Base-by-base conservation (phyloP, 1,140 invertebrate genomes). In the Lepidurus packardi region DNA sequence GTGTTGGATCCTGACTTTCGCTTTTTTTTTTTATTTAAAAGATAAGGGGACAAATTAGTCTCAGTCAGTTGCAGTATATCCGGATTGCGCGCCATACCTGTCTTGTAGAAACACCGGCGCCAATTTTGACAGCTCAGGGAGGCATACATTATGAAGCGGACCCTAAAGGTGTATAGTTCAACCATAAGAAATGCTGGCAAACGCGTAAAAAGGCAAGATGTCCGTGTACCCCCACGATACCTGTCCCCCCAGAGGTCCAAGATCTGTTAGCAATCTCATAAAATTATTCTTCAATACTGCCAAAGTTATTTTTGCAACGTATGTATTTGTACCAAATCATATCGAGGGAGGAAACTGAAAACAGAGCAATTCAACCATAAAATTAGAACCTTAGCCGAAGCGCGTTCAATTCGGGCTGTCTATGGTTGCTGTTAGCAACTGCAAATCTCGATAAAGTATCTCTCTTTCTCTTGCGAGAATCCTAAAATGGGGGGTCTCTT, bases 161-260 rank as follows among this genome's bases (percentile, higher is more conserved):
- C 53, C 53, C 53, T 13, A 65, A 65, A 65, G 53, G 53, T 65
- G 53, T 65, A 65, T 21, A 65, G 53, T 21, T 65, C 21, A 11
- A n/a, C 53, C 53, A 65, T 65, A 65, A 65, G 53, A 65, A n/a
- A 65, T 9, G 7, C 53, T 65, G 53, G 53, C 53, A 65, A 65
- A 65, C 13, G 53, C 21, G 53, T 65, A 65, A 65, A 65, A 34
- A 34, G 13, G 53, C 16, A 65, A 65, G 53, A 7, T 16, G 8
- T 1, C 9, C 7, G 8, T 9, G 8, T 9, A 0, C 6, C 13
- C 13, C 21, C 21, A n/a, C 16, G 21, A 21, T 65, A 65, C 21
- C 53, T 13, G 53, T 65, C 53, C 16, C 53, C 53, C 53, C 53
- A n/a, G 53, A 21, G 45, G 53, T 11, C 53, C 53, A 7, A 65